phyloP scores from a whole-genome alignment of 2,113 vertebrate species.

The Amblyornis subalaris region DNA sequence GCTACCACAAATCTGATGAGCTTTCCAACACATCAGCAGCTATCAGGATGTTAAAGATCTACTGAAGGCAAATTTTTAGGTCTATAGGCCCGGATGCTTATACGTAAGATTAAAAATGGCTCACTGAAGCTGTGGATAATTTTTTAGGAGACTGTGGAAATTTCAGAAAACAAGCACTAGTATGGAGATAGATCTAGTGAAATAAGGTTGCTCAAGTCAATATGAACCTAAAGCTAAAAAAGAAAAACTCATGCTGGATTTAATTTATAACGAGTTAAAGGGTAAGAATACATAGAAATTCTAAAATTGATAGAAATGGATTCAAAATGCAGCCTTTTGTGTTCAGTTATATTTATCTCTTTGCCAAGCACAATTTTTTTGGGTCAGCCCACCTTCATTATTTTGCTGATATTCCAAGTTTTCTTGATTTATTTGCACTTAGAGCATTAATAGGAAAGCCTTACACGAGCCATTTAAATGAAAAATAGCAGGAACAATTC shows the following conservation, averaged over 20 bases:
- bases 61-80: not conserved
- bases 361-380: not conserved
- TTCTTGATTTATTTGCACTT: constrained; percentile 5
- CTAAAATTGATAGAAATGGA: not conserved
- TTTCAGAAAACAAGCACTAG: not conserved
- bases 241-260: not conserved
- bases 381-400: not conserved
- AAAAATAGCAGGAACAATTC: constrained; percentile 40
- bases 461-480: constrained; percentile 24
- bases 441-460: constrained; percentile 13
- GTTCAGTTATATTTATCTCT: not conserved
- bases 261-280: not conserved
- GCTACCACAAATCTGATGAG: not conserved
- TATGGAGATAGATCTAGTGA: not conserved
- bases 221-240: not conserved
- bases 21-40: not conserved
- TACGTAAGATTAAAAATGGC: not conserved
- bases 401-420: constrained; percentile 21
- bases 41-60: not conserved
- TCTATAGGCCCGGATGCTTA: not conserved
- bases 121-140: not conserved
- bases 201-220: not conserved
- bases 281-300: not conserved
- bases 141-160: not conserved
- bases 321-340: not conserved